These are phyloP conservation scores for Spodoptera litura DNA, from an alignment of 1,140 invertebrate species.

Conservation along the genomic window DNA sequence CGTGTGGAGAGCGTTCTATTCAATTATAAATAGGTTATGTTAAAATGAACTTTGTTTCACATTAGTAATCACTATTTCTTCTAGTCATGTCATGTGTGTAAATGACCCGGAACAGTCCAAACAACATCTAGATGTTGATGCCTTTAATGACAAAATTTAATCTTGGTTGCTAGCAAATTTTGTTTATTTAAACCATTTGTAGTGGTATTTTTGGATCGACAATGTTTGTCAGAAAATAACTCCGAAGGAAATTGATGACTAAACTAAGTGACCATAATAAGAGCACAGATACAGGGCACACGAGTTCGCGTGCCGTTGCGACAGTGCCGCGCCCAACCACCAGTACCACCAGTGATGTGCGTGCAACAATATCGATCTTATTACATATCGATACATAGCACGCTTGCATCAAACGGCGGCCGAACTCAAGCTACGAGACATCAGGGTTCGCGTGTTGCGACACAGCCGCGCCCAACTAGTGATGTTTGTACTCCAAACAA, in stretches of 20 bases:
- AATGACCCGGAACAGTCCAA: neutral
- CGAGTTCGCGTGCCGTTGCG: conserved; percentile 45
- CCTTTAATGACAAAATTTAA: no score
- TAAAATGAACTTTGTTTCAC: no score
- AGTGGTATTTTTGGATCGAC: no score
- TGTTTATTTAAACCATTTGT: no score
- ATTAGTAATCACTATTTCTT: no score
- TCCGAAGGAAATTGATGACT: neutral
- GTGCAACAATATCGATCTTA: conserved; percentile 60
- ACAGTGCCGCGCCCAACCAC: conserved; percentile 35
- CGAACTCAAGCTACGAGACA: conserved; percentile 14
- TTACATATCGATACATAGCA: conserved; percentile 44
- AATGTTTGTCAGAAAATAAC: no score
- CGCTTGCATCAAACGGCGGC: conserved; percentile 19
- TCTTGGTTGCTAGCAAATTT: neutral
- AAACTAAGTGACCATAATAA: conserved; percentile 9
- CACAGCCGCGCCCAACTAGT: conserved; percentile 18
- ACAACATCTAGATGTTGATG: neutral
- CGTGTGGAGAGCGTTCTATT: no score
- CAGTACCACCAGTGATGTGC: conserved; percentile 68
- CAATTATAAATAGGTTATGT: no score
- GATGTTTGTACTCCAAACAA: conserved; percentile 30
- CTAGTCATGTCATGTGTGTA: no score
- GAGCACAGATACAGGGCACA: conserved; percentile 39
- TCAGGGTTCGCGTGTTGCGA: conserved; percentile 24